These are phyloP conservation scores for Morone chrysops DNA, from an alignment of 2,113 vertebrate genomes.

Conservation along the genomic window DNA sequence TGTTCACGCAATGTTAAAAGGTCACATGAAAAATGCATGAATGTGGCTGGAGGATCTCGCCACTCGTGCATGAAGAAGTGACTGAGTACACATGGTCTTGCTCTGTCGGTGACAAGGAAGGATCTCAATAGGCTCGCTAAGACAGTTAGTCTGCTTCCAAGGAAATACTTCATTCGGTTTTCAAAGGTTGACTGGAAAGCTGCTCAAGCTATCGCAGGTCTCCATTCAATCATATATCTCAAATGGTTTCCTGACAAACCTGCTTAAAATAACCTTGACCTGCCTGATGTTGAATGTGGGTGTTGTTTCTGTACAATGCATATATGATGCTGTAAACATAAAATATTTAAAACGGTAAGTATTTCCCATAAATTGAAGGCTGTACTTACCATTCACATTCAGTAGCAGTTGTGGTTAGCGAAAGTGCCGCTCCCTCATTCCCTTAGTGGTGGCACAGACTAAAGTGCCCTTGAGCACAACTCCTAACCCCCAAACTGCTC, in stretches of 20 bases:
- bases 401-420: neutral
- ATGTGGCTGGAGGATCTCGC: constrained; percentile 65
- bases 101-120: constrained; percentile 38
- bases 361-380: neutral
- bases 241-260: neutral
- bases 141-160: constrained; percentile 22
- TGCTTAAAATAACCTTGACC: neutral
- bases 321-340: neutral
- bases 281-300: neutral
- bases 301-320: neutral
- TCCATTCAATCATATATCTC: neutral
- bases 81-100: constrained; percentile 41
- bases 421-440: neutral
- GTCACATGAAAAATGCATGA: constrained; percentile 85
- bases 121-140: constrained; percentile 30
- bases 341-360: neutral
- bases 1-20: constrained; percentile 81
- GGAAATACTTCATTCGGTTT: constrained; percentile 29
- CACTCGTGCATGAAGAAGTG: constrained; percentile 65
- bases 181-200: constrained; percentile 16
- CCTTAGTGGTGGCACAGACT: neutral
- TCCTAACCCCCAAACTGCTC: neutral
- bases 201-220: constrained; percentile 15
- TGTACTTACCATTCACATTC: neutral
- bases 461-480: constrained; percentile 13